These are phyloP conservation scores for Lasioglossum marginatum DNA, from an alignment of 2,888 invertebrate genomes.

Conservation along the genomic window DNA sequence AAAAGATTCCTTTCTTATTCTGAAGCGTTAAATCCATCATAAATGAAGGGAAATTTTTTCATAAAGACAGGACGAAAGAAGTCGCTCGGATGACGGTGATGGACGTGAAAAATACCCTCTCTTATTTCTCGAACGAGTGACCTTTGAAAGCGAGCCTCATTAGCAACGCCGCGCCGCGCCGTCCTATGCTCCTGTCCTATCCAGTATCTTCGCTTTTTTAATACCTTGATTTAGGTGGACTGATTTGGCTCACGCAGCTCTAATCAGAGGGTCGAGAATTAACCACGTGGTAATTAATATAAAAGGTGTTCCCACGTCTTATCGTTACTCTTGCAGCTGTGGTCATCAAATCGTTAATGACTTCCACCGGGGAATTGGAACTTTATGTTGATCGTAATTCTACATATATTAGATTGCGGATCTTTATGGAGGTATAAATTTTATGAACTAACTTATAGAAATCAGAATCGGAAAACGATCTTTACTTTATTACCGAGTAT, in stretches of 20 bases:
- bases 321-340: not conserved
- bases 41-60: conserved; percentile 48
- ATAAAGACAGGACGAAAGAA: conserved; percentile 37
- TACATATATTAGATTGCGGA: not conserved
- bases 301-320: too few species aligned
- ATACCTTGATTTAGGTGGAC: conserved; percentile 16
- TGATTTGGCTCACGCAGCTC: conserved; percentile 26
- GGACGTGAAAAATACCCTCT: conserved; percentile 42
- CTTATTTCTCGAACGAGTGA: conserved; percentile 39
- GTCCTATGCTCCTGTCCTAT: conserved; percentile 1
- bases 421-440: not conserved
- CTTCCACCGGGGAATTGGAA: not conserved
- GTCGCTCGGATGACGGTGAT: conserved; percentile 32
- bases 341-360: not conserved
- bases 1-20: conserved; percentile 30
- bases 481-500: not conserved
- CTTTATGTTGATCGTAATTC: not conserved
- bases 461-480: conserved; percentile 3
- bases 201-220: conserved; percentile 16
- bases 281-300: not conserved
- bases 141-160: conserved; percentile 57
- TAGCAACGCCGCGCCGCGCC: conserved; percentile 43
- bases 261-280: not conserved
- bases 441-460: not conserved
- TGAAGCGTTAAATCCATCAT: conserved; percentile 43